These are phyloP conservation scores for Alexandromys fortis DNA, from an alignment of 2,113 vertebrate genomes.

Conservation along the genomic window DNA sequence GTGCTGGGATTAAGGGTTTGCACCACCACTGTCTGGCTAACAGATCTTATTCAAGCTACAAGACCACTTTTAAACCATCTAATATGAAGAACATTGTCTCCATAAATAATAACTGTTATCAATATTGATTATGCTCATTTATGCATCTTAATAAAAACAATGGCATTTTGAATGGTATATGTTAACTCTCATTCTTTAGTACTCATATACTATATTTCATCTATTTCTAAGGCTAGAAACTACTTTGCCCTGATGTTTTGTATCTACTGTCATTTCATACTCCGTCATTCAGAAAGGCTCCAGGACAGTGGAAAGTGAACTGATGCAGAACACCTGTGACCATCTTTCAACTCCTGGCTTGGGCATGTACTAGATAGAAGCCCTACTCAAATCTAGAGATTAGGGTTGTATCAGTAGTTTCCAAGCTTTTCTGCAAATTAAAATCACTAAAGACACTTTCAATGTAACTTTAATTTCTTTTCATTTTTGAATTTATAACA, in stretches of 20 bases:
- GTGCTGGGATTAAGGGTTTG: too few species aligned
- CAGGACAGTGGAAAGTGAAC: background rate
- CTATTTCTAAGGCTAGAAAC: background rate
- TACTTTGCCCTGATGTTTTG: background rate
- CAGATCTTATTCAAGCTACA: background rate
- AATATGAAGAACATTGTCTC: slow-evolving; percentile 60
- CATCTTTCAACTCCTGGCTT: background rate
- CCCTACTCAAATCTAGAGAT: background rate
- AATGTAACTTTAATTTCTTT: background rate
- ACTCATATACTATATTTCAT: background rate
- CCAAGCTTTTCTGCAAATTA: background rate
- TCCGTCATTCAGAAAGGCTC: background rate
- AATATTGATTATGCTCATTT: slow-evolving; percentile 54
- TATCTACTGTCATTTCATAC: background rate
- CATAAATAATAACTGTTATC: slow-evolving; percentile 72
- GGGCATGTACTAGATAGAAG: background rate
- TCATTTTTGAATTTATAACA: background rate
- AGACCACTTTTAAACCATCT: slow-evolving; percentile 42
- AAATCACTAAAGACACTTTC: background rate
- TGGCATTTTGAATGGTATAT: background rate
- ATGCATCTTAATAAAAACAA: slow-evolving; percentile 54
- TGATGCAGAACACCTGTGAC: background rate
- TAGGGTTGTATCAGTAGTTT: background rate
- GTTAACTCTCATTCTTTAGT: background rate
- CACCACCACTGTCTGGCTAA: too few species aligned